phyloP scores from a whole-genome alignment of 2,888 invertebrate genomes.

The Trichogramma evanescens region DNA sequence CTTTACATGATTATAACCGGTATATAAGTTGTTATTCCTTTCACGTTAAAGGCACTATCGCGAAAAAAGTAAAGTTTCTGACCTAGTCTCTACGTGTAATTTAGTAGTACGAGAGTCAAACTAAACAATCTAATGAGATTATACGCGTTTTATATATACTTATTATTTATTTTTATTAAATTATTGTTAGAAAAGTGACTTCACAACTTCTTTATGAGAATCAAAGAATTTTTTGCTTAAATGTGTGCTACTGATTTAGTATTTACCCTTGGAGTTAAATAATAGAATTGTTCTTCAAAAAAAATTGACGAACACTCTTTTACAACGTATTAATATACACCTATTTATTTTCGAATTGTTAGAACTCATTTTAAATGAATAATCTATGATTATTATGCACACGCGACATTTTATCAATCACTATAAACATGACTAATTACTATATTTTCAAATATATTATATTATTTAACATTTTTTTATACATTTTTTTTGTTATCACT shows the following conservation, averaged over 20 bases:
- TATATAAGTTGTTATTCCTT: constrained; percentile 14
- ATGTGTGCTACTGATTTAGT: no score
- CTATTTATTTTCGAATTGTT: no score
- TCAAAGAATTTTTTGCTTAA: no score
- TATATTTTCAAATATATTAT: constrained; percentile 21
- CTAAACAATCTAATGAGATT: constrained; percentile 14
- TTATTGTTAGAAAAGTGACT: no score
- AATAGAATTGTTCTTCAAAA: no score
- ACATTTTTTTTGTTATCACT: constrained; percentile 28
- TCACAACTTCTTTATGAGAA: no score
- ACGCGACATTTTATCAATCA: background rate
- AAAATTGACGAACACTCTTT: no score
- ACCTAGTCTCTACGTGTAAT: background rate
- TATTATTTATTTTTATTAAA: no score
- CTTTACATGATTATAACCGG: constrained; percentile 20
- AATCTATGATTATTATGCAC: background rate
- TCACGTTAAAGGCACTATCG: constrained; percentile 23
- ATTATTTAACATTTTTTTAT: constrained; percentile 28
- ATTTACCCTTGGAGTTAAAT: no score
- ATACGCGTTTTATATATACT: background rate
- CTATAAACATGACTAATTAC: constrained; percentile 22
- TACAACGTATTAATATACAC: no score
- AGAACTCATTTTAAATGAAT: constrained; percentile 6
- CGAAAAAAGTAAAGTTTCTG: constrained; percentile 21
- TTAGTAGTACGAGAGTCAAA: constrained; percentile 10